These are phyloP conservation scores for Drosophila mimetica DNA, from an alignment of 2,888 invertebrate species.

Conservation along the genomic window DNA sequence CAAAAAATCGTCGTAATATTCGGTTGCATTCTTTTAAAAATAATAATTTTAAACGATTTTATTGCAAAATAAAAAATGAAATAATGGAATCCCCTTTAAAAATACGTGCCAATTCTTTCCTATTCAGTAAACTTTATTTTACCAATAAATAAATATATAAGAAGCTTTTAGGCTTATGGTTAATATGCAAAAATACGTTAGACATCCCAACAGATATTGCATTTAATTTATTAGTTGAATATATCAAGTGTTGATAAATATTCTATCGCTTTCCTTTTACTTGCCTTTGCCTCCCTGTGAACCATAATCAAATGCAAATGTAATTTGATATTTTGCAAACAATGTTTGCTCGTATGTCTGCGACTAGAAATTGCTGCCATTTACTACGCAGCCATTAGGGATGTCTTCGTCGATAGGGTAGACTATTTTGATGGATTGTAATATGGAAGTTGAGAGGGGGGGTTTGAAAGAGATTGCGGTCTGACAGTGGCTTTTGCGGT, in stretches of 20 bases:
- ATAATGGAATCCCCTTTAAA: too few relatives aligned
- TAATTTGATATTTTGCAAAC: constrained; percentile 53
- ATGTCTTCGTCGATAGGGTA: constrained; percentile 24
- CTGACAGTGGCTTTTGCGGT: constrained; percentile 46
- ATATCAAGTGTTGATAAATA: constrained; percentile 37
- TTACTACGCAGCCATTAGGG: constrained; percentile 38
- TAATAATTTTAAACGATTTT: too few relatives aligned
- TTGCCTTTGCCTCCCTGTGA: neutral
- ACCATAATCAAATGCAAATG: constrained; percentile 48
- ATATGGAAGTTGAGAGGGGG: neutral
- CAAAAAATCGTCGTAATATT: too few relatives aligned
- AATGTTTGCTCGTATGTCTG: constrained; percentile 16
- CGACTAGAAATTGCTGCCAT: constrained; percentile 35
- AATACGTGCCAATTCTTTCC: neutral
- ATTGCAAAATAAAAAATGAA: too few relatives aligned
- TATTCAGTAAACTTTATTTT: neutral
- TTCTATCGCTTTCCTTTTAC: constrained; percentile 1
- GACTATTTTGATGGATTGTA: constrained; percentile 18
- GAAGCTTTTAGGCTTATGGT: neutral
- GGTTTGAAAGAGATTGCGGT: constrained; percentile 30
- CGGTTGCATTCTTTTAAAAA: too few relatives aligned
- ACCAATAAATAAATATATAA: neutral
- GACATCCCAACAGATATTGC: neutral
- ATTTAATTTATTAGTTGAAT: constrained; percentile 32
- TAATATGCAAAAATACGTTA: neutral